Percentiles rank a stretch among this genome's conserved stretches.
Evolutionary conservation across 2,797 vertebrate species (phyloP).

Genomic region (Phylloscopus collybita): DNA sequence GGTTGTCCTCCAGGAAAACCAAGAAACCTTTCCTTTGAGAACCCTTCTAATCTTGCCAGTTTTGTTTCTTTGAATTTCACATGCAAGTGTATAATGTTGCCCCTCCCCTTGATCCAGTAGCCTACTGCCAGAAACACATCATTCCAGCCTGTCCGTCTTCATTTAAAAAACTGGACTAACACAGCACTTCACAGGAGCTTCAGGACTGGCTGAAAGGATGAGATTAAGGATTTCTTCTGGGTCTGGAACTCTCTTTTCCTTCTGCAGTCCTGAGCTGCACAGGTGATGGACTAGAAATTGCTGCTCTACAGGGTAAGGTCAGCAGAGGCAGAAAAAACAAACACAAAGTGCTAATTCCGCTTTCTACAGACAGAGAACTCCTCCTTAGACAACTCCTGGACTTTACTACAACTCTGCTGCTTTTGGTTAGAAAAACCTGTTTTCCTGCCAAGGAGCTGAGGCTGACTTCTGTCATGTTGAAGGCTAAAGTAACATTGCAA

Average conservation of each 20-base stretch:
- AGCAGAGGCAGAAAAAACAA: not conserved
- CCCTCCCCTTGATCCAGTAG: not conserved
- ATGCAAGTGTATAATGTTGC: not conserved
- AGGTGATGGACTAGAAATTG: not conserved
- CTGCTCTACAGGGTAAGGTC: not conserved
- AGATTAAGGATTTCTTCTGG: not conserved
- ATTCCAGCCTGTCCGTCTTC: not conserved
- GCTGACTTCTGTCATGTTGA: not conserved
- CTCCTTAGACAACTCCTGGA: not conserved
- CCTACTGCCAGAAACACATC: not conserved
- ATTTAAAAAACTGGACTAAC: not conserved
- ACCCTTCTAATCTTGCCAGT: not conserved
- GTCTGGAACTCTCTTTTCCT: not conserved
- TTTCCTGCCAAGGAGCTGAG: not conserved
- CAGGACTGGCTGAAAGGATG: not conserved
- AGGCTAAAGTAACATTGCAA: not conserved
- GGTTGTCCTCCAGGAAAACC: not conserved
- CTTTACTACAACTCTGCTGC: not conserved
- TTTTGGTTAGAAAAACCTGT: not conserved
- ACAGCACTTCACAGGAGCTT: not conserved
- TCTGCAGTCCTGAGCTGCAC: not conserved
- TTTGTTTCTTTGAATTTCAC: not conserved
- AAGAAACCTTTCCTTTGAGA: not conserved
- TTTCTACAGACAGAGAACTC: not conserved
- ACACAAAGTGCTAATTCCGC: not conserved